A percentile compares a stretch with the other conserved stretches of the same genome.
These are phyloP conservation scores for Planococcus citri DNA, from an alignment of 1,140 invertebrate genomes.

Conservation along the genomic window DNA sequence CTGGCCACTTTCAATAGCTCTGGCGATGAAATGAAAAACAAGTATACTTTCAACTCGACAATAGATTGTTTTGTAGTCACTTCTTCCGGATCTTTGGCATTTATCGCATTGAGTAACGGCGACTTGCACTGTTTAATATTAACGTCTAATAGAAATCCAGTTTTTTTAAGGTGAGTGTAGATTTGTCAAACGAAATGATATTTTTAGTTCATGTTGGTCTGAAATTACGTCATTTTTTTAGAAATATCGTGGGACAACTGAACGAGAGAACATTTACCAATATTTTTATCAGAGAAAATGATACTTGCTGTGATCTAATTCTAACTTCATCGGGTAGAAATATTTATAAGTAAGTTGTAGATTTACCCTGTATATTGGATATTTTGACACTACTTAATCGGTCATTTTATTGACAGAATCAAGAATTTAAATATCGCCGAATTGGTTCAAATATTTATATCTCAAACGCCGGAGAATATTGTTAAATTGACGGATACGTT, in stretches of 20 bases:
- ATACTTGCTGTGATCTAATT: not conserved
- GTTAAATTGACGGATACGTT: not conserved
- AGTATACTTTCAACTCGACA: not conserved
- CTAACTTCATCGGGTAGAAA: not conserved
- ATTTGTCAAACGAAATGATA: too few species aligned
- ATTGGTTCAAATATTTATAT: not conserved
- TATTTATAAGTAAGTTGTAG: not conserved
- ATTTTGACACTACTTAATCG: not conserved
- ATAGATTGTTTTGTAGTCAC: conserved; percentile 3
- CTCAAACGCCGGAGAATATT: not conserved
- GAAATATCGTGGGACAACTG: not conserved
- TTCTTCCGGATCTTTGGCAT: not conserved
- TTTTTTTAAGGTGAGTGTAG: not conserved
- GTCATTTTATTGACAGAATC: not conserved
- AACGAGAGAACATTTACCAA: not conserved
- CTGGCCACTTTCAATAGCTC: not conserved
- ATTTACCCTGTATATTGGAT: not conserved
- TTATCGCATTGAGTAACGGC: not conserved
- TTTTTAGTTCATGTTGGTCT: not conserved
- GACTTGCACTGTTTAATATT: not conserved
- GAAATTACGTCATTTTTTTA: not conserved
- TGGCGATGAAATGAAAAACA: not conserved
- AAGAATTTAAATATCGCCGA: not conserved
- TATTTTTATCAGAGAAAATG: not conserved
- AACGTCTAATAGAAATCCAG: not conserved